A percentile compares a stretch with the other conserved stretches of the same genome.
These are phyloP conservation scores for Scortum barcoo DNA, from an alignment of 2,113 vertebrate species.

Conservation along the genomic window DNA sequence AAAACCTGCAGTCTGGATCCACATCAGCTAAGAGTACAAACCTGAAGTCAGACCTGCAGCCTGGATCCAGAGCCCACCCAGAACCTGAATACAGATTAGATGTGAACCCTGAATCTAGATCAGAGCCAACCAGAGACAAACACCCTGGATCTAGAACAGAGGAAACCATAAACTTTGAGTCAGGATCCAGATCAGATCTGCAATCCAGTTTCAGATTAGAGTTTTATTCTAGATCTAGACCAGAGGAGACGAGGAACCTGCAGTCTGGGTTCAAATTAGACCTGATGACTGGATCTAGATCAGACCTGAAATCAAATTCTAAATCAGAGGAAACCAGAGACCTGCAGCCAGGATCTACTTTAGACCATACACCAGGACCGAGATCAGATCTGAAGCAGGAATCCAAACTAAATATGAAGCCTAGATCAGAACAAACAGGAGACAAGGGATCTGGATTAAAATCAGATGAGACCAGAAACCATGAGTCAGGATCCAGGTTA, in stretches of 20 bases:
- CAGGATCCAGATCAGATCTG: neutral
- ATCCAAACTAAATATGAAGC: neutral
- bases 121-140: conserved; percentile 1
- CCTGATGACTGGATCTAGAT: neutral
- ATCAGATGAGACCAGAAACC: neutral
- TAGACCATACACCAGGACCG: neutral
- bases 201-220: neutral
- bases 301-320: neutral
- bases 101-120: neutral
- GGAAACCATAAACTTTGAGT: no score
- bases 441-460: no score
- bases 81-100: neutral
- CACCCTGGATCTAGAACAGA: neutral
- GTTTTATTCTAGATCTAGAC: neutral
- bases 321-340: neutral
- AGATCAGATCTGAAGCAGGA: no score
- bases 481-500: neutral
- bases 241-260: no score
- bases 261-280: neutral
- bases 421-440: neutral
- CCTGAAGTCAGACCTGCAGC: neutral
- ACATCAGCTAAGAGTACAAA: neutral
- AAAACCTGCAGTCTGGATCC: conserved; percentile 52
- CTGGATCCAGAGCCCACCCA: conserved; percentile 24
- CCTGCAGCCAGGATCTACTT: neutral